Base-by-base conservation (phyloP, 2,113 vertebrate genomes). In the Eonycteris spelaea region DNA sequence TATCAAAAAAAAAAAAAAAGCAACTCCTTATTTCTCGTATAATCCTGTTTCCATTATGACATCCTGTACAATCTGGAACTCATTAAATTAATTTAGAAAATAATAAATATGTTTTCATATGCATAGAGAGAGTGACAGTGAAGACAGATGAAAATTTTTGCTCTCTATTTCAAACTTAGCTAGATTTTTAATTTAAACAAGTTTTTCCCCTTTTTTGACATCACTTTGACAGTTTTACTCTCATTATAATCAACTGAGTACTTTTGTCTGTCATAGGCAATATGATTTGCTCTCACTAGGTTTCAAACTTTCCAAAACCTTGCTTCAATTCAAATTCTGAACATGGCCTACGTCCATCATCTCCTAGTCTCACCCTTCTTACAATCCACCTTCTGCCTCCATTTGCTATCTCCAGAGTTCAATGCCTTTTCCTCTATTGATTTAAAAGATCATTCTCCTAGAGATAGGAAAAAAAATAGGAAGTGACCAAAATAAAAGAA, bases 31-130 rank as follows among this genome's bases (percentile, higher is more conserved):
- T 91, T 96, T 97, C 86, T 96, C 83, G 45, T 94, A 43, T 96
- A 95, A 97, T 97, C 91, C 95, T 97, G 89, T 97, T 97, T 97
- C 93, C 93, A 95, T 96, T 84, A 95, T 96, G 91, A 98, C 89
- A 97, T 96, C 93, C 91, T 95, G 89, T 68, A 80, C 73, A 97
- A 94, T 96, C 91, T 98, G 97, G 94, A 96, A 92, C 94, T 97
- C 89, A 96, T 98, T 98, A 97, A 93, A 83, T 96, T 97, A 96
- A 96, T 96, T 95, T 94, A 93, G 94, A 97, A 96, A 97, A 97
- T 95, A 97, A 96, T 96, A 97, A 97, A 97, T 97, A 95, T 67
- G 96, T 97, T 97, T 97, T 96, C 95, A 97, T 74, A 90, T 85
- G 59, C 43, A 89, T 10, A 89, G 93, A 48, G 74, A 89, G 93